Base-by-base conservation (phyloP, 2,888 invertebrate genomes). In the Drosophila formosana region DNA sequence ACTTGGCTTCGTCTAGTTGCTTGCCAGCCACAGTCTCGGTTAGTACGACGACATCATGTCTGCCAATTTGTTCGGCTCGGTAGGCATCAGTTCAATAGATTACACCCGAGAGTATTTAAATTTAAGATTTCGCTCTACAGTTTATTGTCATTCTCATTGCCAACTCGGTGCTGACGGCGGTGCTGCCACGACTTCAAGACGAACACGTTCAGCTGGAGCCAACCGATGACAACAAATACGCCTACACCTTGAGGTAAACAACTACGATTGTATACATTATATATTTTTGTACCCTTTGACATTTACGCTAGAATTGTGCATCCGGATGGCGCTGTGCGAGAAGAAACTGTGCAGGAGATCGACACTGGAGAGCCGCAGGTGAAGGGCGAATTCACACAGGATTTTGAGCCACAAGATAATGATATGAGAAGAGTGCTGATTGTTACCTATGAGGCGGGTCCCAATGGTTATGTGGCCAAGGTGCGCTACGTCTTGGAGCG, bases 391-490 rank as follows among this genome's bases (percentile, higher is more conserved):
- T 55, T 76, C 1, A 45, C 3, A 4, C 65, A 73, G 9, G n/a
- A 39, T 3, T 73, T 30, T 25, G 49, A 13, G 2, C 25, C 28
- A 1, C 6, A n/a, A 9, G 30, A 26, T 1, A 39, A 28, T 4
- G 26, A 28, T 8, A 3, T 26, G 1, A 23, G 3, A 11, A 13
- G 13, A 25, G 32, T 46, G 9, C 13, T 76, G 41, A n/a, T 46
- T 25, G 46, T 76, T 4, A 55, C 32, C 28, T 73, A 76, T 47
- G 53, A 71, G 23, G 76, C 72, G 0, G 72, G 76, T 0, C 55
- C 4, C 0, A 49, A 76, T 49, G 73, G 73, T 5, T 74, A 76
- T 53, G 4, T 53, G 9, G 72, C 73, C 55, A 74, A 76, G 26
- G 76, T 65, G 9, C 71, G 25, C 3, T 73, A 47, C 39, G 25